Base-by-base conservation (phyloP, 2,797 vertebrate species). In the Eospalax fontanierii region DNA sequence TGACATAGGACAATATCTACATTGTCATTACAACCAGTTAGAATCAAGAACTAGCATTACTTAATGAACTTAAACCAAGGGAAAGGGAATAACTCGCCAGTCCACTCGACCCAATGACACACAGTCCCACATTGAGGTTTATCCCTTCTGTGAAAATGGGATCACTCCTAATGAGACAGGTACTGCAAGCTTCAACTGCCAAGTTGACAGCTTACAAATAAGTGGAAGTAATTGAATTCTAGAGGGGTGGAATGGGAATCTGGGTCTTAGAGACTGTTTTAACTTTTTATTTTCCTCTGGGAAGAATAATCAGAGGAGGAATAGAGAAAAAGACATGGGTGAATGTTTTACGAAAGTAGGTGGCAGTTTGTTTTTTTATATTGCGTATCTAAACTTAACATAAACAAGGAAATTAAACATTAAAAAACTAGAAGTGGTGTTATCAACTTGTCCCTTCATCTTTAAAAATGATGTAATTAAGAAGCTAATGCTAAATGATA, bases 181-280 rank as follows among this genome's bases (percentile, higher is more conserved):
- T 63, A 40, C 46, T 71, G 85, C 73, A 96, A 50, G 30, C 68
- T 93, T 84, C 54, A 95, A 33, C 79, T 89, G 73, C 26, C 86
- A 96, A 96, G 57, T 38, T 94, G 95, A 96, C 95, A 95, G 95
- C 80, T 97, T 96, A 94, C 87, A 97, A 96, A 96, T 91, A 87
- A 97, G 71, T 83, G 84, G 91, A 96, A 97, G 91, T 87, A 97
- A 97, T 75, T 95, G 78, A 97, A 96, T 74, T 74, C 54, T 90
- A 8, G 28, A 95, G 22, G n/a, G 33, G 68, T 93, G 90, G 74
- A 83, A 14, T 78, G 87, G 93, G 83, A 97, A 98, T 97, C 33
- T 97, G 54, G 93, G 97, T 97, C 95, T 96, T 11, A 18, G 16
- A 76, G 94, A 95, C 89, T 90, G 94, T 94, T 73, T 97, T 94